Evolutionary conservation across 2,888 invertebrate genomes (phyloP), one percentile per base, ranked within the genome.

Genomic region (Agriopis leucophaearia): DNA sequence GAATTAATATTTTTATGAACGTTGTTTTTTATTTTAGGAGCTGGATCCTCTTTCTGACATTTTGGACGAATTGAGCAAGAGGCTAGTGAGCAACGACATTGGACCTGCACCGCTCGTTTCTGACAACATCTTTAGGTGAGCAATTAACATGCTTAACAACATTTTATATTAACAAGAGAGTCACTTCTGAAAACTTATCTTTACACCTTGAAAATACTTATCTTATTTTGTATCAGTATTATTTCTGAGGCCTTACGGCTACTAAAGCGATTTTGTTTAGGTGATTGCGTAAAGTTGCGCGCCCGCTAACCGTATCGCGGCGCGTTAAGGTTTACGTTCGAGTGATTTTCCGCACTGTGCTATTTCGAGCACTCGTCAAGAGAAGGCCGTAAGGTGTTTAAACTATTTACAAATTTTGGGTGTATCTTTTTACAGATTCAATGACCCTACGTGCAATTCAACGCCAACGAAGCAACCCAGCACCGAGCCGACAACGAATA

Each of bases 41-140:
- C 85, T 96, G 76, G 95, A 96, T 74, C 95, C 96, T 12, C 87
- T 97, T 67, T 95, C 95, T 54, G 95, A 96, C 56, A 96, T 97
- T 66, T 90, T 97, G 62, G 96, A 97, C 58, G 95, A 96, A 79
- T 89, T 96, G 44, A 96, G 95, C 52, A 94, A 96, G 78, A 95
- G 95, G 76, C 94, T 96, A 63, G 90, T 95, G 44, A 90, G 87
- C 79, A 89, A 89, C 69, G 92, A 93, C 59, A 87, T 79, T 52
- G 88, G 88, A 71, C 84, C 89, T 45, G 72, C 85, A 68, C 76
- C 92, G 74, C 86, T 82, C 7, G 83, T 94, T 12, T 91, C 95
- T 74, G 95, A 95, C 71, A 96, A 96, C 74, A 96, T 96, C 70
- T 96, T 96, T 87, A 94, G 95, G 94, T 95, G 80, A 75, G 66